phyloP scores from a whole-genome alignment of 2,113 vertebrate species.

The Cyprinus carpio region DNA sequence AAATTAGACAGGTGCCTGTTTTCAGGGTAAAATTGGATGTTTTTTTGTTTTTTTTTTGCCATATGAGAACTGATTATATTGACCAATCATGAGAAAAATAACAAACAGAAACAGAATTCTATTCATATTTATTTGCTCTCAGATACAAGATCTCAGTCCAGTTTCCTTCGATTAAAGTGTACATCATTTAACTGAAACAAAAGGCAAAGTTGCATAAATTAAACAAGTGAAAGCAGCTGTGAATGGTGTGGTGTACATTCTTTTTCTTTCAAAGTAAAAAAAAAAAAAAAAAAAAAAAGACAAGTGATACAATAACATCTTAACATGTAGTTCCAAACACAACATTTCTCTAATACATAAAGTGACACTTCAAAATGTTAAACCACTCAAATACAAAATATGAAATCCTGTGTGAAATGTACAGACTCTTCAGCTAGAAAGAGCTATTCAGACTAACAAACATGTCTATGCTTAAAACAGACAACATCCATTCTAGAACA shows the following conservation, averaged over 20 bases:
- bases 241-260: slow-evolving; percentile 72
- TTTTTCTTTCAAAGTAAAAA: slow-evolving; percentile 19
- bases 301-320: neutral
- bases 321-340: slow-evolving; percentile 1
- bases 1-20: slow-evolving; percentile 42
- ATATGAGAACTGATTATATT: too few species aligned
- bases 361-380: slow-evolving; percentile 11
- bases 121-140: slow-evolving; percentile 48
- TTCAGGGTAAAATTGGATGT: neutral
- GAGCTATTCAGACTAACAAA: neutral
- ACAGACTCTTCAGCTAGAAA: neutral
- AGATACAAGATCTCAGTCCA: slow-evolving; percentile 51
- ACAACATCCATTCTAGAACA: neutral
- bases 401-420: neutral
- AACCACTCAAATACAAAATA: neutral
- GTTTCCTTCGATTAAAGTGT: slow-evolving; percentile 68
- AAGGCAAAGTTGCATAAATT: slow-evolving; percentile 72
- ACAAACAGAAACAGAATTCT: neutral
- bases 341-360: too few species aligned
- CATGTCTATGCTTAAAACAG: too few species aligned
- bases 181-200: slow-evolving; percentile 68
- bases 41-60: neutral
- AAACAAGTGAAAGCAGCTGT: slow-evolving; percentile 60
- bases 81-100: neutral
- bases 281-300: neutral